These are phyloP conservation scores for Diaperis boleti DNA, from an alignment of 2,888 invertebrate genomes.

Conservation along the genomic window DNA sequence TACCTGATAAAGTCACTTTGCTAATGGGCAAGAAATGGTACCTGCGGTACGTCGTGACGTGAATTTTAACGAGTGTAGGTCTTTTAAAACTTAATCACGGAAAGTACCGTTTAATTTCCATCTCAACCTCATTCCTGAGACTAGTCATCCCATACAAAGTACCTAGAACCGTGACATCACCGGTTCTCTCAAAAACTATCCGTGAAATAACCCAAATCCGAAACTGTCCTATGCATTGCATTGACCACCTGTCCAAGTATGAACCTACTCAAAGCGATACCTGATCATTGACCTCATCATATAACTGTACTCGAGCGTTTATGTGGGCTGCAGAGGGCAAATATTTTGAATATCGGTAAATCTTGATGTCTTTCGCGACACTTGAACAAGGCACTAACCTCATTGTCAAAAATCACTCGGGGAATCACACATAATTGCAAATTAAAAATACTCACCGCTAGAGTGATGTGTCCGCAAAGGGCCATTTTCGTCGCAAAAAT, in stretches of 20 bases:
- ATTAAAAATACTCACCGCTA: constrained; percentile 43
- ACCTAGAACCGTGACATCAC: constrained; percentile 20
- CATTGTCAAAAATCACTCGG: background rate
- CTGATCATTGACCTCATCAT: constrained; percentile 64
- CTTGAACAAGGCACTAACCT: background rate
- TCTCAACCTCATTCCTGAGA: constrained; percentile 20
- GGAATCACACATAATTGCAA: background rate
- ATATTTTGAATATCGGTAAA: constrained; percentile 49
- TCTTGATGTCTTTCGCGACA: constrained; percentile 35
- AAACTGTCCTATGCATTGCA: constrained; percentile 41
- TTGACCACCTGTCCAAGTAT: constrained; percentile 49
- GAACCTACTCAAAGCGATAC: constrained; percentile 48
- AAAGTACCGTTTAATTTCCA: constrained; percentile 30
- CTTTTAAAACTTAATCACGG: constrained; percentile 31
- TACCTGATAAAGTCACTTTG: too few relatives aligned
- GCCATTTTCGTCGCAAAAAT: constrained; percentile 21
- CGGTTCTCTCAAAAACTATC: constrained; percentile 12
- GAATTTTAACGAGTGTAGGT: constrained; percentile 9
- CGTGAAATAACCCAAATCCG: constrained; percentile 34
- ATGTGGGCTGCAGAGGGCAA: constrained; percentile 58
- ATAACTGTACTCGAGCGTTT: constrained; percentile 61
- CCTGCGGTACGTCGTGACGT: constrained; percentile 9
- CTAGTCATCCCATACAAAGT: constrained; percentile 21
- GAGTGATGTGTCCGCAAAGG: constrained; percentile 26
- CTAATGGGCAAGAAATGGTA: constrained; percentile 9